Conservation (phyloP, 2,888 invertebrate species). For the Horisme vitalbata region DNA sequence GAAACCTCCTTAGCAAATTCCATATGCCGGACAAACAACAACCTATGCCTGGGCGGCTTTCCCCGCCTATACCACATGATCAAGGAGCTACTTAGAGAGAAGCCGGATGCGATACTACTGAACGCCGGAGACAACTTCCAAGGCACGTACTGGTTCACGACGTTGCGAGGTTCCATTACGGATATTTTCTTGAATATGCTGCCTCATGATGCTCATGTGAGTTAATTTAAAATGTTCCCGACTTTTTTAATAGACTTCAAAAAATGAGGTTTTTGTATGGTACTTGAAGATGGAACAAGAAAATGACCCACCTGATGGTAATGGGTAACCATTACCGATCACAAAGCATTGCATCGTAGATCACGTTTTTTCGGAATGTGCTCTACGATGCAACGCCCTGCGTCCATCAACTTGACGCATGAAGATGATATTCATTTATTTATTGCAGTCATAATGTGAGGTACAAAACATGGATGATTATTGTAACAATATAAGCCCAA, state of each 20-base stretch:
- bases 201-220: slow-evolving; percentile 90
- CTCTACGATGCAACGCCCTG: too few relatives aligned
- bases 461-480: too few relatives aligned
- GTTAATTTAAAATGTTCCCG: slow-evolving; percentile 31
- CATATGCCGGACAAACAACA: slow-evolving; percentile 75
- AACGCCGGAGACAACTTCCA: slow-evolving; percentile 94
- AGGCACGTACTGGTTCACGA: slow-evolving; percentile 92
- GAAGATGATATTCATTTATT: too few relatives aligned
- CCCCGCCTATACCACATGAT: slow-evolving; percentile 85
- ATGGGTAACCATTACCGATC: too few relatives aligned
- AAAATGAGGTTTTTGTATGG: background rate
- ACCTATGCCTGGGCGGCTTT: slow-evolving; percentile 86
- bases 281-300: too few relatives aligned
- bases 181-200: slow-evolving; percentile 89
- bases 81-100: slow-evolving; percentile 64
- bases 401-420: too few relatives aligned
- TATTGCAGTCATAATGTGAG: too few relatives aligned
- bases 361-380: too few relatives aligned
- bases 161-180: slow-evolving; percentile 89
- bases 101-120: slow-evolving; percentile 85
- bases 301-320: too few relatives aligned
- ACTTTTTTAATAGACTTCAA: background rate
- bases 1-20: slow-evolving; percentile 82
- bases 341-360: too few relatives aligned
- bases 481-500: too few relatives aligned